Conservation (phyloP, 64 coral and sea anemone species). For the Actinia equina region DNA sequence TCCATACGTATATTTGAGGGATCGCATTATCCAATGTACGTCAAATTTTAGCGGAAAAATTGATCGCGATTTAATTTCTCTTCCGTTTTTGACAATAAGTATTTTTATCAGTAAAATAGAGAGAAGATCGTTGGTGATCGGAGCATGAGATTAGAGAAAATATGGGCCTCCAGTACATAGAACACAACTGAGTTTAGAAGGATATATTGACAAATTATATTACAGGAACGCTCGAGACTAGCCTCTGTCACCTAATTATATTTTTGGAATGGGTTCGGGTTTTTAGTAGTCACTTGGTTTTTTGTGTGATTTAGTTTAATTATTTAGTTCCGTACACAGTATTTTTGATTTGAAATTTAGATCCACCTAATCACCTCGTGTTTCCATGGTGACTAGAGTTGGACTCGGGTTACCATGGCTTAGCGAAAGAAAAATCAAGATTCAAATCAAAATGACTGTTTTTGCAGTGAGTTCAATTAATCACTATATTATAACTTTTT, state of each 20-base stretch:
- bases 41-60: conserved; percentile 1
- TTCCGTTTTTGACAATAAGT: conserved; percentile 19
- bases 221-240: neutral
- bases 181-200: neutral
- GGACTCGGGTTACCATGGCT: neutral
- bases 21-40: neutral
- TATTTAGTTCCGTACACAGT: neutral
- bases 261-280: neutral
- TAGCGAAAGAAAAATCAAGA: neutral
- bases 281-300: conserved; percentile 7
- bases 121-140: conserved; percentile 6
- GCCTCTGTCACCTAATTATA: neutral
- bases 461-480: neutral
- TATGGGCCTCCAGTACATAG: neutral
- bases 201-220: neutral
- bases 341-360: neutral
- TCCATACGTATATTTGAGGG: conserved; percentile 9
- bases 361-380: neutral
- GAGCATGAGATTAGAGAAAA: neutral
- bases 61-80: neutral
- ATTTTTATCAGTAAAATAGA: conserved; percentile 28
- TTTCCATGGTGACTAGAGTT: too few relatives aligned
- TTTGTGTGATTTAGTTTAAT: neutral
- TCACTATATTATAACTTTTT: neutral
- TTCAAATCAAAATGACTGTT: conserved; percentile 1